These are phyloP conservation scores for Aphyosemion australe DNA, from an alignment of 2,113 vertebrate species.

Conservation along the genomic window DNA sequence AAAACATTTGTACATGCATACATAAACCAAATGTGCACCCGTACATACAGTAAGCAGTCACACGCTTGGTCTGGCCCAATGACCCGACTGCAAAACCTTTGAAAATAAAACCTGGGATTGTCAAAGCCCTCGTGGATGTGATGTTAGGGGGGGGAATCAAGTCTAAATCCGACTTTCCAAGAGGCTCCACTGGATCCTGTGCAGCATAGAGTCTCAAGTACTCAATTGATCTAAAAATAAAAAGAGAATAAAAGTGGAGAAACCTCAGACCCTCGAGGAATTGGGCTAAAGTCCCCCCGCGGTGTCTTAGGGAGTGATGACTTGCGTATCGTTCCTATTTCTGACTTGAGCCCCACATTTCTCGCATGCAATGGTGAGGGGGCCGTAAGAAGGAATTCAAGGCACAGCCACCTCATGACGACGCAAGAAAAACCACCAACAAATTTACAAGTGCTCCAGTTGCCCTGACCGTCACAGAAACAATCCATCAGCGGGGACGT, in stretches of 20 bases:
- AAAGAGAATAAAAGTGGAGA: slow-evolving; percentile 63
- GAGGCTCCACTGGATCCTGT: slow-evolving; percentile 56
- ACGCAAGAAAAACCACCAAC: slow-evolving; percentile 55
- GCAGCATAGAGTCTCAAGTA: slow-evolving; percentile 58
- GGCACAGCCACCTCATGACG: slow-evolving; percentile 73
- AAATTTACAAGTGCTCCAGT: slow-evolving; percentile 57
- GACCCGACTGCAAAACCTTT: slow-evolving; percentile 34
- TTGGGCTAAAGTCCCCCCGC: slow-evolving; percentile 52
- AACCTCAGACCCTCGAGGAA: slow-evolving; percentile 68
- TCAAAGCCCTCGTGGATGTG: slow-evolving; percentile 54
- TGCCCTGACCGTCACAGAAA: slow-evolving; percentile 54
- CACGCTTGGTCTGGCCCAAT: slow-evolving; percentile 29
- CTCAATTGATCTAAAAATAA: slow-evolving; percentile 68
- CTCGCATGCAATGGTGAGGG: slow-evolving; percentile 66
- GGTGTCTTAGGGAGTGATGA: slow-evolving; percentile 57
- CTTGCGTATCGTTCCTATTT: slow-evolving; percentile 70
- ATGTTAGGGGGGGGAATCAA: background rate
- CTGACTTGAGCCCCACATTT: slow-evolving; percentile 67
- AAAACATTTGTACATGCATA: slow-evolving; percentile 22
- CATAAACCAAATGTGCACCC: slow-evolving; percentile 27
- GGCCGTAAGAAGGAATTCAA: slow-evolving; percentile 66
- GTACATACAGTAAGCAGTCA: slow-evolving; percentile 16
- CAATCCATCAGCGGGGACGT: slow-evolving; percentile 15
- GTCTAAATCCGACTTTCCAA: slow-evolving; percentile 46
- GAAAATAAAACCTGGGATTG: slow-evolving; percentile 61